Evolutionary conservation across 1,140 invertebrate species (phyloP).

Genomic region (Penaeus indicus): DNA sequence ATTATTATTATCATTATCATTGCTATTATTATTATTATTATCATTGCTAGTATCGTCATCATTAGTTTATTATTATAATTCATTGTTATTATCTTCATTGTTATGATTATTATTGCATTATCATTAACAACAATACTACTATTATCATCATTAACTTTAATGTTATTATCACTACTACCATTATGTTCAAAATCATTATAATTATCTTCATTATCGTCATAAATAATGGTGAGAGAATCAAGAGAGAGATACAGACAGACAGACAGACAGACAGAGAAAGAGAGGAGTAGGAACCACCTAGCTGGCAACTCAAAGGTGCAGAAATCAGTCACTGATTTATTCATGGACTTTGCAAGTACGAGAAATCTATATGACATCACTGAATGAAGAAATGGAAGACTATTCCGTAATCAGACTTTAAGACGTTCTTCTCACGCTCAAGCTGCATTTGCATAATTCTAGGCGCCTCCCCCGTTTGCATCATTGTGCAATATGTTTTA

Average conservation of each 20-base stretch:
- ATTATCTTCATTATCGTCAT: background rate
- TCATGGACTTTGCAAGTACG: constrained; percentile 11
- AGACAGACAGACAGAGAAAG: constrained; percentile 5
- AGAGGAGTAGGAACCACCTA: background rate
- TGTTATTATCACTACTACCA: too few relatives aligned
- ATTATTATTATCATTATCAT: too few relatives aligned
- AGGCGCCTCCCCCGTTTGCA: constrained; percentile 10
- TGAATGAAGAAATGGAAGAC: constrained; percentile 13
- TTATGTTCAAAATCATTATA: background rate
- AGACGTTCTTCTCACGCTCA: constrained; percentile 19
- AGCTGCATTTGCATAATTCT: constrained; percentile 29
- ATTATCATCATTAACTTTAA: too few relatives aligned
- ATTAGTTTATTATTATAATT: too few relatives aligned
- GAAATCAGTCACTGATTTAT: constrained; percentile 17
- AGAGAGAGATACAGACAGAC: constrained; percentile 4
- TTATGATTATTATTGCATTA: too few relatives aligned
- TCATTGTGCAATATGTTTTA: constrained; percentile 18
- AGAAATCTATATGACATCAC: constrained; percentile 35
- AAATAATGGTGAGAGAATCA: constrained; percentile 7
- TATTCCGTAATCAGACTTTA: constrained; percentile 36
- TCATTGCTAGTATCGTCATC: too few relatives aligned
- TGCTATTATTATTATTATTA: too few relatives aligned
- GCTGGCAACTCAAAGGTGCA: background rate
- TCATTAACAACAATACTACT: too few relatives aligned
- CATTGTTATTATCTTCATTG: too few relatives aligned